Base-by-base conservation (phyloP, 2,888 invertebrate species). In the Pollenia labialis region DNA sequence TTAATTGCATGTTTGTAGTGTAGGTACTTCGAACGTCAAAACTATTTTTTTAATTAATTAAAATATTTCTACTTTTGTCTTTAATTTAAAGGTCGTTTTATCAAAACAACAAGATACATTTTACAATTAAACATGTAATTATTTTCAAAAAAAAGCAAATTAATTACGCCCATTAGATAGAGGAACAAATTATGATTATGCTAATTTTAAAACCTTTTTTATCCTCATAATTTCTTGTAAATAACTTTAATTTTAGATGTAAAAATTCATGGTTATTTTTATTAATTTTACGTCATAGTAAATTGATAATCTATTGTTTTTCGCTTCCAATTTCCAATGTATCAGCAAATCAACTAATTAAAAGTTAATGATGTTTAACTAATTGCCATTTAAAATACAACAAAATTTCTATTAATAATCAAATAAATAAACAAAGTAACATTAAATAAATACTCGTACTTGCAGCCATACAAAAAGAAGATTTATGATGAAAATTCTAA, bases 291-390 rank as follows among this genome's bases (percentile, higher is more conserved):
- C 81, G 60, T 69, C 81, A 83, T 83, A 52, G 16, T 14, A 40
- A n/a, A 72, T 75, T 40, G 52, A 76, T 52, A 72, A 69, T 68
- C 58, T 72, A 62, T 72, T 76, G 42, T 60, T 76, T 80, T 69
- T 16, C 14, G 3, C 60, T 62, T 62, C 64, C 10, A 16, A 50
- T 77, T 48, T 32, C 52, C 74, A 58, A 46, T 62, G 52, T 16
- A 18, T 14, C 71, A 62, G 44, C 62, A 44, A 71, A 54, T 71
- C 16, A 32, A 62, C 54, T 62, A 71, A 62, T 54, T 62, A 81
- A 68, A 72, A 84, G 18, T 83, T 83, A 83, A 87, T 81, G 76
- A 87, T 76, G 86, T 77, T 87, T 72, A 75, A 81, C 83, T 87
- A 87, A 87, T 87, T 83, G 76, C 77, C 76, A 48, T 52, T 56